A percentile compares a stretch with the other conserved stretches of the same genome.
Evolutionary conservation across 2,113 vertebrate genomes (phyloP).

Genomic region (Sterrhoptilus dennistouni): DNA sequence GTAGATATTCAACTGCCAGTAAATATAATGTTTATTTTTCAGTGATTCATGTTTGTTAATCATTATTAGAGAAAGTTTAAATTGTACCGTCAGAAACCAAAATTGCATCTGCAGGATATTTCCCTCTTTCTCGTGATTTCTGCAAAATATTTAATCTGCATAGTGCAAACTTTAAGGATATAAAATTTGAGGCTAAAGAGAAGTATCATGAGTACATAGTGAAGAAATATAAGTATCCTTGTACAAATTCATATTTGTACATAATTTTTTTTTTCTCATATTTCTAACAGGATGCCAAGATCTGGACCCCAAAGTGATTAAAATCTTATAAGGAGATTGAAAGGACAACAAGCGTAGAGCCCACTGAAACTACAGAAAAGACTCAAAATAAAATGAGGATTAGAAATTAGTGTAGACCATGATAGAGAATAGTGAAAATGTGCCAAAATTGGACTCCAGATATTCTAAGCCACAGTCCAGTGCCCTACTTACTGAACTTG

Average conservation of each 20-base stretch:
- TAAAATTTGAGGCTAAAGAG: not conserved
- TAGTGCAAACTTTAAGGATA: not conserved
- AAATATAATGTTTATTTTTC: not conserved
- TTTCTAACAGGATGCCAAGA: not conserved
- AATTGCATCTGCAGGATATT: not conserved
- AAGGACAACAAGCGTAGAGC: not conserved
- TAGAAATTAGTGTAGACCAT: not conserved
- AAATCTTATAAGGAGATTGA: not conserved
- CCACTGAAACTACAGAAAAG: not conserved
- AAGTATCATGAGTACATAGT: not conserved
- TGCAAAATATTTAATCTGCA: not conserved
- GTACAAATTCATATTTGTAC: not conserved
- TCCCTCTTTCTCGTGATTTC: not conserved
- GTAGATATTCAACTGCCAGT: not conserved
- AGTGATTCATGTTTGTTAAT: not conserved
- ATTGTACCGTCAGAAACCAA: not conserved
- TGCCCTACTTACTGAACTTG: not conserved
- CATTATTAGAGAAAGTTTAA: not conserved
- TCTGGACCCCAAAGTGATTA: not conserved
- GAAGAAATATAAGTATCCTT: not conserved
- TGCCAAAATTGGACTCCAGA: not conserved
- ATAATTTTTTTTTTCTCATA: not conserved
- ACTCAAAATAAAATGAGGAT: not conserved
- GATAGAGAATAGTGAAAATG: not conserved
- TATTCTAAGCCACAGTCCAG: not conserved